These are phyloP conservation scores for Chironomus riparius DNA, from an alignment of 2,888 invertebrate genomes.

Conservation along the genomic window DNA sequence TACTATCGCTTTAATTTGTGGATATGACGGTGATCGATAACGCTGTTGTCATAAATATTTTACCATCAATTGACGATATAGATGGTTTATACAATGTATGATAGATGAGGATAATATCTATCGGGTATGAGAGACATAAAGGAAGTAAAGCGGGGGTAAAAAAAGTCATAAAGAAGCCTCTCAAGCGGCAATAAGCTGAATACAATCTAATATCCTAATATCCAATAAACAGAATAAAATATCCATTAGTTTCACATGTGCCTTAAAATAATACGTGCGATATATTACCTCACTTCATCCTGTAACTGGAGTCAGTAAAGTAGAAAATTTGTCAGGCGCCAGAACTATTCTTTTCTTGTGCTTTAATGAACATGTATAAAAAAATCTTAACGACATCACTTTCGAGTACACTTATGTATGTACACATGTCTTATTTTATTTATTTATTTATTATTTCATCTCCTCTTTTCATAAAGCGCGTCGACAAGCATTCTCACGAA, in stretches of 20 bases:
- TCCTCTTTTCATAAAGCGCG: background rate
- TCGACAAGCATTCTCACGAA: background rate
- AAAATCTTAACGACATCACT: background rate
- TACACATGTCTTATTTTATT: background rate
- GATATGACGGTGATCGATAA: background rate
- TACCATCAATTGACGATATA: background rate
- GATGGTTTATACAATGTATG: background rate
- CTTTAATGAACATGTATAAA: background rate
- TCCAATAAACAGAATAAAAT: conserved; percentile 9
- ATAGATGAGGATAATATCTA: background rate
- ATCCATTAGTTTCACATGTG: conserved; percentile 11
- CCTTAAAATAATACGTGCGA: background rate
- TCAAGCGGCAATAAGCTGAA: conserved; percentile 19
- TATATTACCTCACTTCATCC: no score
- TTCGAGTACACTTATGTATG: background rate
- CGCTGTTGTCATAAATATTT: background rate
- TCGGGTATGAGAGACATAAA: background rate
- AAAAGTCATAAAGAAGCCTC: background rate
- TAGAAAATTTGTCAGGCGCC: conserved; percentile 1
- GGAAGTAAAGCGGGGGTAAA: background rate
- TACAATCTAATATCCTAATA: conserved; percentile 2
- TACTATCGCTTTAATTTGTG: background rate
- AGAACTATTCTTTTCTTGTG: background rate
- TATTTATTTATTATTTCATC: background rate
- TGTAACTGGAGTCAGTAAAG: background rate